These are phyloP conservation scores for Ambastaia sidthimunki DNA, from an alignment of 2,797 vertebrate species.

Conservation along the genomic window DNA sequence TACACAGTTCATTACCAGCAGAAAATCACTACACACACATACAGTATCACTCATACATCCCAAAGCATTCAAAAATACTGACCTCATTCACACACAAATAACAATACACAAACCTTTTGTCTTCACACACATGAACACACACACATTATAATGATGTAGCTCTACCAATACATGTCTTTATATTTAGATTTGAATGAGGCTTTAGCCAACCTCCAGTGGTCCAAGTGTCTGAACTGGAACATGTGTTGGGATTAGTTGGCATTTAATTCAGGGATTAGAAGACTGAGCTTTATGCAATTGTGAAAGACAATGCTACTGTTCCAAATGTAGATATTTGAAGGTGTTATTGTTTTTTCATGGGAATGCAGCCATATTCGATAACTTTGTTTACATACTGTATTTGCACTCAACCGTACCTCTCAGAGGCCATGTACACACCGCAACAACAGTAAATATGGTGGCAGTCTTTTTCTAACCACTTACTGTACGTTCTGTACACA, in stretches of 20 bases:
- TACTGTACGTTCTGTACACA: too few species aligned
- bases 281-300: constrained; percentile 78
- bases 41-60: constrained; percentile 14
- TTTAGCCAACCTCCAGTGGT: constrained; percentile 51
- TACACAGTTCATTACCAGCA: not conserved
- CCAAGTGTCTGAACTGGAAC: constrained; percentile 5
- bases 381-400: constrained; percentile 57
- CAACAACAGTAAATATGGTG: not conserved
- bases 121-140: not conserved
- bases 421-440: constrained; percentile 16
- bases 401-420: constrained; percentile 56
- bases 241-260: constrained; percentile 42
- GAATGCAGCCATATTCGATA: constrained; percentile 58
- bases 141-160: constrained; percentile 21
- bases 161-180: constrained; percentile 18
- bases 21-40: constrained; percentile 13
- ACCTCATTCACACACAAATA: not conserved
- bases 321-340: constrained; percentile 56
- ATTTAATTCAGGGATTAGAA: constrained; percentile 78
- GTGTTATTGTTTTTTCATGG: constrained; percentile 56
- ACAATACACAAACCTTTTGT: constrained; percentile 1
- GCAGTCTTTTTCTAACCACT: not conserved
- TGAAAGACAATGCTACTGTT: constrained; percentile 63
- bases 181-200: constrained; percentile 38
- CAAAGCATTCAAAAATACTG: constrained; percentile 12